Percentiles rank a stretch among this genome's conserved stretches.
These are phyloP conservation scores for Montifringilla adamsi DNA, from an alignment of 2,113 vertebrate species.

Conservation along the genomic window DNA sequence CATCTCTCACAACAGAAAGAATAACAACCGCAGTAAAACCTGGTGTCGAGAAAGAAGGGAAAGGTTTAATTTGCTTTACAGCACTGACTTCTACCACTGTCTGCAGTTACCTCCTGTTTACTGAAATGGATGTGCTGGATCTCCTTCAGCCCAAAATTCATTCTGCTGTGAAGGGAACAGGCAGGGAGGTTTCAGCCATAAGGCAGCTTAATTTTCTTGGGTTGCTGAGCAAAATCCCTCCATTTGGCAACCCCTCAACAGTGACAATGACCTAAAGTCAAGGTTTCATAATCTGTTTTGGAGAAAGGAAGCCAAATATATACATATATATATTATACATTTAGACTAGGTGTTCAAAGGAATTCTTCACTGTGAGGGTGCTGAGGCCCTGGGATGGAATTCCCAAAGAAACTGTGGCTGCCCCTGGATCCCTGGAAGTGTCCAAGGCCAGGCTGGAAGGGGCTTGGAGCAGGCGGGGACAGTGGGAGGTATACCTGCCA, in stretches of 20 bases:
- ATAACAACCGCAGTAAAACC: background rate
- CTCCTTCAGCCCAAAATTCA: background rate
- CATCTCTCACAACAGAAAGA: background rate
- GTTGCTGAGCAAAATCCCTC: background rate
- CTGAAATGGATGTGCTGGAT: background rate
- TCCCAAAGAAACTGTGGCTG: background rate
- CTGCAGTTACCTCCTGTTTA: fast-evolving
- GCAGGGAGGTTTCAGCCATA: background rate
- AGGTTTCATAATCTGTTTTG: background rate
- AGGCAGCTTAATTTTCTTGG: background rate
- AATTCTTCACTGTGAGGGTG: background rate
- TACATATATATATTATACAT: background rate
- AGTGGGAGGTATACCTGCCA: background rate
- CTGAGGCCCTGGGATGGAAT: fast-evolving
- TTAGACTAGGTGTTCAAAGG: background rate
- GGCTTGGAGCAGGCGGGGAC: fast-evolving
- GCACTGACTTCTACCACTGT: background rate
- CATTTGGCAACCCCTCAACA: background rate
- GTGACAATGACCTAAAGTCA: background rate
- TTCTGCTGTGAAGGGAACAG: background rate
- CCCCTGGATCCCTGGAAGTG: background rate
- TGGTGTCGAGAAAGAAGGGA: background rate
- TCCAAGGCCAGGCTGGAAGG: fast-evolving
- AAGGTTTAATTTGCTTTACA: background rate
- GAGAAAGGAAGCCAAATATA: background rate